Percentiles rank a stretch among this genome's conserved stretches.
Evolutionary conservation across 2,888 invertebrate genomes (phyloP).

Genomic region (Hymenopus coronatus): DNA sequence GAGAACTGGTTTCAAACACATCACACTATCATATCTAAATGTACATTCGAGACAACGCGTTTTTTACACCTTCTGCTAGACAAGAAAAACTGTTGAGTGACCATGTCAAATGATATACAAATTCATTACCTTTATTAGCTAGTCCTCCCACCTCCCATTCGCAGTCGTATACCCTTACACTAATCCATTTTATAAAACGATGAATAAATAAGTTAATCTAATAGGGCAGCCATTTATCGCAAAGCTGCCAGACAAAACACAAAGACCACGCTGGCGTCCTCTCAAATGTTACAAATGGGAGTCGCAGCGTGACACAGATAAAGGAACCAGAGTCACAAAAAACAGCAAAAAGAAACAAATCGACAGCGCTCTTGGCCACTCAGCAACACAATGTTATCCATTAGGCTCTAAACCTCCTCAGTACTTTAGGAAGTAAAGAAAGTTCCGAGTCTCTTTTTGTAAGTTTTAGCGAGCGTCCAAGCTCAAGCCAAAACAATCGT

Average conservation of each 20-base stretch:
- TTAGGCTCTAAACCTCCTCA: neutral
- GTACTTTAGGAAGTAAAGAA: neutral
- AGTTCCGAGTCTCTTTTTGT: neutral
- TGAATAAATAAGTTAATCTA: neutral
- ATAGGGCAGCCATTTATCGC: neutral
- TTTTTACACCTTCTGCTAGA: slow-evolving; percentile 5
- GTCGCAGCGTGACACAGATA: neutral
- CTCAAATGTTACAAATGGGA: neutral
- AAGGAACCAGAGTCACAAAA: neutral
- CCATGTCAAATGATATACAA: slow-evolving; percentile 5
- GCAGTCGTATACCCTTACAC: neutral
- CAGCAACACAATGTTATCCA: neutral
- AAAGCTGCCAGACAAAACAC: neutral
- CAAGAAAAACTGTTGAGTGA: neutral
- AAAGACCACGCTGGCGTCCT: neutral
- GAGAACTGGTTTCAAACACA: slow-evolving; percentile 13
- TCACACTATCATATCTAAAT: slow-evolving; percentile 14
- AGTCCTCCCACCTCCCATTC: neutral
- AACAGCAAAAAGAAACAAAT: neutral
- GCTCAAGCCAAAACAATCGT: neutral
- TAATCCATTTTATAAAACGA: neutral
- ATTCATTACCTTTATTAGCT: slow-evolving; percentile 6
- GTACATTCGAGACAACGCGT: neutral
- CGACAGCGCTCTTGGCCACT: neutral
- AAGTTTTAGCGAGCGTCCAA: neutral